A percentile compares a stretch with the other conserved stretches of the same genome.
Evolutionary conservation across 1,140 invertebrate species (phyloP).

Genomic region (Hestina assimilis): DNA sequence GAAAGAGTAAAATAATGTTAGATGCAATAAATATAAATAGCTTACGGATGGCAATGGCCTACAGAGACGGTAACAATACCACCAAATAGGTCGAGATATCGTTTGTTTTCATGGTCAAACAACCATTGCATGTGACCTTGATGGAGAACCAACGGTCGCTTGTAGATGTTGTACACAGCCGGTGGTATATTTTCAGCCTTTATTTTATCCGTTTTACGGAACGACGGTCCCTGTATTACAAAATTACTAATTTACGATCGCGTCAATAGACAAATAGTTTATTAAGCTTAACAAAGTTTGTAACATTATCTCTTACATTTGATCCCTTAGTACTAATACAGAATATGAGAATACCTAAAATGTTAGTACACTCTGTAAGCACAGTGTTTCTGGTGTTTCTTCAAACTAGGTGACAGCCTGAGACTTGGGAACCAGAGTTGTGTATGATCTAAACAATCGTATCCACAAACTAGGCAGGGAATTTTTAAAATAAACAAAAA

Average conservation of each 20-base stretch:
- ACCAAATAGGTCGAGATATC: constrained; percentile 96
- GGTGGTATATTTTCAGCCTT: constrained; percentile 84
- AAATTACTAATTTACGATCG: not conserved
- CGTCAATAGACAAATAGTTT: not conserved
- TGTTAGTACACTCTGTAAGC: no score
- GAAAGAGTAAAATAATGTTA: not conserved
- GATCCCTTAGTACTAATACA: no score
- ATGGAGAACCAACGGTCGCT: constrained; percentile 89
- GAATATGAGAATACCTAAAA: no score
- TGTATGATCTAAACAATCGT: no score
- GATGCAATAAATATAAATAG: constrained; percentile 14
- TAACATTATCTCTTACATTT: no score
- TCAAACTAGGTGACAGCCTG: no score
- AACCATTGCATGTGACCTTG: constrained; percentile 95
- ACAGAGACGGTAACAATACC: constrained; percentile 98
- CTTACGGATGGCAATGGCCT: constrained; percentile 99
- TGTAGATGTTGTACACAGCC: constrained; percentile 87
- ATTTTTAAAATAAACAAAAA: no score
- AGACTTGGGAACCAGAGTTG: no score
- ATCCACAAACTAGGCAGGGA: no score
- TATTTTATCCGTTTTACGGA: constrained; percentile 80
- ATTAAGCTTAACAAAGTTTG: no score
- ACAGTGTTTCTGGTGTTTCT: no score
- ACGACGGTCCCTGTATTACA: constrained; percentile 78
- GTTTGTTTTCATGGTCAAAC: constrained; percentile 90